Evolutionary conservation across 1,140 invertebrate species (phyloP), one percentile per base, ranked within the genome.

Genomic region (Panulirus ornatus): DNA sequence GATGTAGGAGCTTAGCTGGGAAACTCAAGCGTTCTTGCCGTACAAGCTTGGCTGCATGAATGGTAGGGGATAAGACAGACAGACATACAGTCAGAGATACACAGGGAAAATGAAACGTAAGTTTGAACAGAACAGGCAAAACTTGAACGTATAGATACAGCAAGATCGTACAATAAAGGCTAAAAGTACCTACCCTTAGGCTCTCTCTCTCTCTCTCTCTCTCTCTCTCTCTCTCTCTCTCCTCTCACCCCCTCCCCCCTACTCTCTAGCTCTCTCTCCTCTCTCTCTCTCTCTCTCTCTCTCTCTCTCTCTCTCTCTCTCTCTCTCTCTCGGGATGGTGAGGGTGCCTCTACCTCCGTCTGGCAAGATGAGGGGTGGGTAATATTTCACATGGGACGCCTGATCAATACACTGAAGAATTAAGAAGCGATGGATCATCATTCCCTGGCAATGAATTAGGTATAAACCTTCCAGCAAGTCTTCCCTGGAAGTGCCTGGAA

Each of bases 281-380:
- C 71, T 30, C 3, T 75, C 71, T 75, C 71, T 75, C 71, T 75
- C 71, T 75, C 71, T 75, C 71, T 75, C 71, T 75, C 71, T 75
- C 71, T 75, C 71, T 75, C 71, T 75, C 71, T 75, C 71, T 75
- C 71, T 75, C 71, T 75, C 71, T 75, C 71, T 75, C 71, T 75
- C 71, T 75, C 71, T 75, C 71, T 75, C 27, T 75, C 71, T 34
- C 27, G 22, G n/a, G 14, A 14, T 27, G 34, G 14, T 73, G 14
- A 14, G 30, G 34, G 34, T n/a, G 14, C 70, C 51, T 58, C 11
- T 11, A 58, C 51, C 51, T 58, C 11, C 22, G 22, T 22, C 22
- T 22, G 22, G 51, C 11, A 22, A 58, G 51, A 58, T 11, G 22
- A 22, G 22, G 51, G 22, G 51, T 11, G 51, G 51, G 22, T 22